Evolutionary conservation across 2,113 vertebrate species (phyloP), one percentile per base, ranked within the genome.

Genomic region (Hepsetus odoe): DNA sequence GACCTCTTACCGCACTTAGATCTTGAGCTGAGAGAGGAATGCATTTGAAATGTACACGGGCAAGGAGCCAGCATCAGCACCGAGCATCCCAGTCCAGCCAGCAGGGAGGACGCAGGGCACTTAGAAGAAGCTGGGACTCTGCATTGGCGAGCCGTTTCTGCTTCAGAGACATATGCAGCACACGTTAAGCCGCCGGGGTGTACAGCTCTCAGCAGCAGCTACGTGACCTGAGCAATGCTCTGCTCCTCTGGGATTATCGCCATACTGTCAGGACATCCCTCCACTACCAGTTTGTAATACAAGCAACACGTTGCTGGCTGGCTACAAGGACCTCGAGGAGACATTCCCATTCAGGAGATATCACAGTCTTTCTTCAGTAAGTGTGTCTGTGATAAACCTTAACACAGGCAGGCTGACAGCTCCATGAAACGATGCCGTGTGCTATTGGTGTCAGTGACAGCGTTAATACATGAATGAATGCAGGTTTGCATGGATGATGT

Each of bases 301-400:
- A 79, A 83, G 90, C 92, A 92, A 92, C 91, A 93, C 88, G 91
- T 92, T 91, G 89, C 79, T 84, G 44, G 87, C 82, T 84, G 56
- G 66, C 82, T 77, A 80, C 73, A 83, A 65, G 87, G 77, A 76
- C 82, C 80, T 78, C 84, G 85, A 22, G 77, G 66, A 84, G 87
- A 86, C 90, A 85, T 84, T 72, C 80, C 86, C 90, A 85, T 84
- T 72, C 80, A 82, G 84, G n/a, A n/a, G n/a, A n/a, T n/a, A n/a
- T 86, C 86, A 12, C 40, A 26, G 7, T 85, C 79, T 75, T 82
- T 59, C 22, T 85, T 82, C 87, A 90, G 90, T 92, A 87, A 91
- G 90, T 88, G 64, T 55, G 58, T 24, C 53, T 49, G 59, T 35
- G 9, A 8, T 32, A 33, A 2, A 18, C 59, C 59, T 62, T 11